Evolutionary conservation across 2,113 vertebrate genomes (phyloP), one percentile per base, ranked within the genome.

Genomic region (Trematomus loennbergii): DNA sequence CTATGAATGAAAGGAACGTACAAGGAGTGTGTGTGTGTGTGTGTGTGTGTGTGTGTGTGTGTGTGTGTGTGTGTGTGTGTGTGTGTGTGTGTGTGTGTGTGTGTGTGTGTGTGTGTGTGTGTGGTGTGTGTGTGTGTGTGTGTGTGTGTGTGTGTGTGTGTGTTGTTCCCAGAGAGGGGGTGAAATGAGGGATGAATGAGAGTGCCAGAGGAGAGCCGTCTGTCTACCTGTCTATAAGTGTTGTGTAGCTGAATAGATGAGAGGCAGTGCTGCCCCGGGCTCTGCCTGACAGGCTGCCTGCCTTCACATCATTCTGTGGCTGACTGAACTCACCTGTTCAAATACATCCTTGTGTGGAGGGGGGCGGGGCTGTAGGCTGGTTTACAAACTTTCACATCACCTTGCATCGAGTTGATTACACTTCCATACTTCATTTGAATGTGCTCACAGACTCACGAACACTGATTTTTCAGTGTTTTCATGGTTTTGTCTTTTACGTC

Each of bases 261-360:
- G 81, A 81, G 64, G 20, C 65, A 6, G 58, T 36, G 82, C 73
- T 4, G 84, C 90, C 86, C 78, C 69, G 46, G 88, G 90, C 80
- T 63, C 45, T 54, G 72, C 74, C 86, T 89, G 83, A 80, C 81
- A 66, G 63, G 54, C 77, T 87, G 80, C 68, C 63, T 63, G 49
- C 53, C 69, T 86, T 70, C 62, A 69, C 64, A 58, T 78, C 79
- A 72, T 68, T 83, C 73, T 79, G 50, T 59, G 52, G 45, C 67
- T 53, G 85, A 85, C 81, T 79, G 76, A 82, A 79, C 84, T 93
- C 91, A 94, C 91, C 92, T 94, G 91, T 90, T 94, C 92, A 92
- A 92, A 92, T 81, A 88, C 81, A 72, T 53, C 59, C 74, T 12
- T 16, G 57, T 72, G 50, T 18, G n/a, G 49, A 11, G 48, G 10